A percentile compares a stretch with the other conserved stretches of the same genome.
Conservation (phyloP, 2,113 vertebrate species). For the Eurystomus gularis region DNA sequence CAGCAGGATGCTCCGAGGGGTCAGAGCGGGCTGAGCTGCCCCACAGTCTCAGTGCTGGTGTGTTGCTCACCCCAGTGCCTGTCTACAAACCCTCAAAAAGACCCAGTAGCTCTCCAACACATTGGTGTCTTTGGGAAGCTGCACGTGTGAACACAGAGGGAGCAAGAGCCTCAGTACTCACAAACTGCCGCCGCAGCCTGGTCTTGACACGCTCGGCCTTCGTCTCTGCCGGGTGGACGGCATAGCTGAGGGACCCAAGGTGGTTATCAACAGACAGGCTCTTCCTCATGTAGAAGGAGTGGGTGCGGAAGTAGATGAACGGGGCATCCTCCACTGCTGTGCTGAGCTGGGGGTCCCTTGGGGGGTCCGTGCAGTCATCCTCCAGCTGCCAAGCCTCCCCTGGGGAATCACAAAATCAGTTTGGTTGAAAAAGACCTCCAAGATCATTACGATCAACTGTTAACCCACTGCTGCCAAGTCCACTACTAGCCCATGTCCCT, state of each 20-base stretch:
- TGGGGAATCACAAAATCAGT: background rate
- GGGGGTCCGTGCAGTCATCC: constrained; percentile 68
- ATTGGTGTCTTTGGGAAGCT: rapidly evolving
- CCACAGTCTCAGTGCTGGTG: background rate
- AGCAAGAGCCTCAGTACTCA: constrained; percentile 62
- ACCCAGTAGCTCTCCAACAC: rapidly evolving
- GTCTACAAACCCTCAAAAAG: background rate
- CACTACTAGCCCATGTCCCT: background rate
- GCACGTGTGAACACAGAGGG: rapidly evolving
- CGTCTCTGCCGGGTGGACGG: constrained; percentile 46
- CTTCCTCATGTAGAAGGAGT: constrained; percentile 87
- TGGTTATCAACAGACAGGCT: constrained; percentile 87
- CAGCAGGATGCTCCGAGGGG: background rate
- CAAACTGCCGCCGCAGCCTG: constrained; percentile 89
- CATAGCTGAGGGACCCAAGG: constrained; percentile 76
- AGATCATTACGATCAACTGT: background rate
- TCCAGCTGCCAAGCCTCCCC: constrained; percentile 85
- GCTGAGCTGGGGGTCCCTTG: constrained; percentile 52
- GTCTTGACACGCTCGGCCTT: constrained; percentile 70
- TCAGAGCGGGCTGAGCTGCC: background rate
- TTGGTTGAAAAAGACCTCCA: background rate
- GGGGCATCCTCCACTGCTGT: constrained; percentile 74
- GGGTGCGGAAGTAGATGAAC: constrained; percentile 79
- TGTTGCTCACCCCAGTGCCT: rapidly evolving
- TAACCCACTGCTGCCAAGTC: too few species aligned